phyloP scores from a whole-genome alignment of 2,113 vertebrate genomes.

The Poicephalus gulielmi region DNA sequence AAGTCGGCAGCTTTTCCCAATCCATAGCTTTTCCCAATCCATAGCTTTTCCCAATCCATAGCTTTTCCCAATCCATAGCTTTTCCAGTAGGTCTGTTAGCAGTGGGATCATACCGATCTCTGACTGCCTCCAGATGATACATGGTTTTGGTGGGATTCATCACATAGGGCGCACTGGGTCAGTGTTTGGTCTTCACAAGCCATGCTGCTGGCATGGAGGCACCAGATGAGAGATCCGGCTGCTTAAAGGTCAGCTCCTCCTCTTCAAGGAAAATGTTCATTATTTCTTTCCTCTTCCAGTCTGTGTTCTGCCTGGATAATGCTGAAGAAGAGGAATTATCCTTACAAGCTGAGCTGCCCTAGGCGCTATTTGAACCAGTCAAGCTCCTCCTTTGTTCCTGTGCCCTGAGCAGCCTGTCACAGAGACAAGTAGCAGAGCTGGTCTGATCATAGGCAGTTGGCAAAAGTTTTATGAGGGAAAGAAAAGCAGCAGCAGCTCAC shows the following conservation, averaged over 20 bases:
- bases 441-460: not conserved
- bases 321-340: not conserved
- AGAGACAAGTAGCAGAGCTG: not conserved
- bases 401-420: not conserved
- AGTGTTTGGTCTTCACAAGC: not conserved
- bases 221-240: not conserved
- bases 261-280: not conserved
- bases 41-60: not conserved
- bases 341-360: not conserved
- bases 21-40: not conserved
- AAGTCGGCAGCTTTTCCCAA: not conserved
- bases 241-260: not conserved
- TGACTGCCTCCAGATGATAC: not conserved
- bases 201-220: not conserved
- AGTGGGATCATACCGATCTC: not conserved
- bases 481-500: not conserved
- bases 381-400: not conserved
- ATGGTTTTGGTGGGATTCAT: not conserved
- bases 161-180: not conserved
- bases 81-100: not conserved
- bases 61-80: not conserved
- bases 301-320: not conserved
- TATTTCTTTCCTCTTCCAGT: not conserved
- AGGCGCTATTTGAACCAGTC: not conserved
- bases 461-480: not conserved